These are phyloP conservation scores for Vireo griseus DNA, from an alignment of 2,797 vertebrate species.

Conservation along the genomic window DNA sequence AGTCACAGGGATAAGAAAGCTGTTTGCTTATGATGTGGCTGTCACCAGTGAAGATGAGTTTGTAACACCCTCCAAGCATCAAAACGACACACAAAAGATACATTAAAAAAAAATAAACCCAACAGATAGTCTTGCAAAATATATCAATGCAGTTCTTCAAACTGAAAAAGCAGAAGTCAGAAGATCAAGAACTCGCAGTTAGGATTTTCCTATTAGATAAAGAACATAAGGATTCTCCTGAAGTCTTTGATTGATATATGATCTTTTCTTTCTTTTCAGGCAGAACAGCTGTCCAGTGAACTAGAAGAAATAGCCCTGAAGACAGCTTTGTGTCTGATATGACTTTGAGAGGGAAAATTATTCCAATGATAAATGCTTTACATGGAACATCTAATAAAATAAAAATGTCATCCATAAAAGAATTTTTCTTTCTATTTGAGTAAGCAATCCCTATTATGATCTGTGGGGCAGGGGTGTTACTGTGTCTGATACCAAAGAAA, in stretches of 20 bases:
- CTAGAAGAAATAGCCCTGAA: conserved; percentile 61
- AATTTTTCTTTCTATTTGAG: conserved; percentile 2
- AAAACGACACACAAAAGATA: neutral
- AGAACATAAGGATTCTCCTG: conserved; percentile 44
- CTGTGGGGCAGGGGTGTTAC: neutral
- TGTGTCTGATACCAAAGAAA: neutral
- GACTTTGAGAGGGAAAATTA: conserved; percentile 54
- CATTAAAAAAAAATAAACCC: neutral
- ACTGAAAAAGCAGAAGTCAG: conserved; percentile 1
- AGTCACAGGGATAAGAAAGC: conserved; percentile 11
- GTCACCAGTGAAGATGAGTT: neutral
- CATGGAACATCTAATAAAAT: neutral
- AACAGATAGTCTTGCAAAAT: conserved; percentile 3
- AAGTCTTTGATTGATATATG: conserved; percentile 54
- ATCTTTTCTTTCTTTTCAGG: conserved; percentile 58
- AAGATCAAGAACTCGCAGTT: conserved; percentile 13
- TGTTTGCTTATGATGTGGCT: conserved; percentile 12
- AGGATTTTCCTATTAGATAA: conserved; percentile 27
- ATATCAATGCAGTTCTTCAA: neutral
- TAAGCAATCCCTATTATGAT: neutral
- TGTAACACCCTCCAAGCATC: conserved; percentile 9
- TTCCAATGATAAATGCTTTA: conserved; percentile 27
- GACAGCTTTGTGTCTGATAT: conserved; percentile 49
- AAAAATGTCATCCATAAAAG: neutral
- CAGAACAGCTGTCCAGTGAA: conserved; percentile 58